phyloP scores from a whole-genome alignment of 2,888 invertebrate species.

The Drosophila rellima region DNA sequence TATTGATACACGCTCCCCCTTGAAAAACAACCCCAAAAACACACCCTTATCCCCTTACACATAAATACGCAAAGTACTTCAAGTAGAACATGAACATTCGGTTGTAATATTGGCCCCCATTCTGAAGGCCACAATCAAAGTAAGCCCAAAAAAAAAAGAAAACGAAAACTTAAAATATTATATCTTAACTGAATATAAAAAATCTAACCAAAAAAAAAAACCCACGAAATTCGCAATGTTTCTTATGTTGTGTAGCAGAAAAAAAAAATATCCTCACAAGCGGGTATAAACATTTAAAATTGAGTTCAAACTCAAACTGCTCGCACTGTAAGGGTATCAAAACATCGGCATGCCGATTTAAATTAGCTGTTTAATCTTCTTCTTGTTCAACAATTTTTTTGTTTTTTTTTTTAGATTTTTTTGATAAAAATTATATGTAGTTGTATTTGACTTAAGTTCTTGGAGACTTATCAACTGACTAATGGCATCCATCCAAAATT shows the following conservation, averaged over 20 bases:
- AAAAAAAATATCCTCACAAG: conserved; percentile 15
- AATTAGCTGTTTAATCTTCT: conserved; percentile 12
- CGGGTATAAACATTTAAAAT: not conserved
- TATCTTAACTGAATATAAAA: conserved; percentile 12
- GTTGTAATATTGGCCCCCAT: conserved; percentile 63
- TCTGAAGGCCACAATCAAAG: conserved; percentile 56
- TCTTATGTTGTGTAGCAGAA: conserved; percentile 46
- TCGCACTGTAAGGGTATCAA: conserved; percentile 8
- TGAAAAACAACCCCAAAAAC: not conserved
- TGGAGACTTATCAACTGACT: conserved; percentile 57
- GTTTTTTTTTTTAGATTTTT: conserved; percentile 10
- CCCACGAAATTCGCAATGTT: conserved; percentile 41
- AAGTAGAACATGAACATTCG: conserved; percentile 67
- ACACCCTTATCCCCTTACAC: conserved; percentile 7
- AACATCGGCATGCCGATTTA: conserved; percentile 9
- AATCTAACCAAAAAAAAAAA: conserved; percentile 23
- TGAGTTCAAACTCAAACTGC: not conserved
- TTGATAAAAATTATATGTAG: conserved; percentile 1
- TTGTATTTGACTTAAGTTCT: conserved; percentile 30
- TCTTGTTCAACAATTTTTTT: conserved; percentile 5
- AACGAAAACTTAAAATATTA: conserved; percentile 18
- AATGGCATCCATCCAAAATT: conserved; percentile 65
- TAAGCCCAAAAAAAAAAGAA: conserved; percentile 23
- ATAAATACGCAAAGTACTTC: conserved; percentile 45
- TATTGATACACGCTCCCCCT: not conserved